These are phyloP conservation scores for Gymnoscelis rufifasciata DNA, from an alignment of 2,888 invertebrate species.

Conservation along the genomic window DNA sequence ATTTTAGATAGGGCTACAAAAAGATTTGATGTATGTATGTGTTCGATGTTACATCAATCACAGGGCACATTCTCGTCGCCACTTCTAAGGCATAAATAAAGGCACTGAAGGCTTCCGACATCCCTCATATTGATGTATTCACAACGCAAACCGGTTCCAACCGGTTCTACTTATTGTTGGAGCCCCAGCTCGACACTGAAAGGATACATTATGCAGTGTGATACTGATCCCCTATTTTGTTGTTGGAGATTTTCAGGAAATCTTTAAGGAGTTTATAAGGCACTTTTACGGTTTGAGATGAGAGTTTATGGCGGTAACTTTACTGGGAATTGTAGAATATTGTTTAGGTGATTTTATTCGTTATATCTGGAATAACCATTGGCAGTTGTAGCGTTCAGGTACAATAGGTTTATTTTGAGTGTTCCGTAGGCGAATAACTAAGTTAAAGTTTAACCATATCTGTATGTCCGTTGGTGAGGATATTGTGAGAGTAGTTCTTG, in stretches of 20 bases:
- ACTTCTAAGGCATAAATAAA: conserved; percentile 61
- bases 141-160: conserved; percentile 50
- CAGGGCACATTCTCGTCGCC: conserved; percentile 50
- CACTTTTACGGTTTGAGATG: conserved; percentile 3
- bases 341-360: no score
- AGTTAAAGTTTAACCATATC: no score
- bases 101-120: conserved; percentile 57
- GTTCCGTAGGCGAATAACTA: no score
- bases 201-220: conserved; percentile 30
- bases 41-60: conserved; percentile 62
- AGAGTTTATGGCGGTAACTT: neutral
- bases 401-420: no score
- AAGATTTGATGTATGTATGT: conserved; percentile 58
- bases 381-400: no score
- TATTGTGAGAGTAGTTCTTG: no score
- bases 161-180: conserved; percentile 52
- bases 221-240: conserved; percentile 22
- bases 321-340: neutral
- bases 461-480: no score
- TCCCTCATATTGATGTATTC: conserved; percentile 60
- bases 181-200: conserved; percentile 41
- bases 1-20: conserved; percentile 42
- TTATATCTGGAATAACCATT: no score
- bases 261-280: conserved; percentile 14
- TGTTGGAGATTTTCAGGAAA: conserved; percentile 16